phyloP scores from a whole-genome alignment of 2,888 invertebrate genomes.

The Gastracanthus pulcherrimus region DNA sequence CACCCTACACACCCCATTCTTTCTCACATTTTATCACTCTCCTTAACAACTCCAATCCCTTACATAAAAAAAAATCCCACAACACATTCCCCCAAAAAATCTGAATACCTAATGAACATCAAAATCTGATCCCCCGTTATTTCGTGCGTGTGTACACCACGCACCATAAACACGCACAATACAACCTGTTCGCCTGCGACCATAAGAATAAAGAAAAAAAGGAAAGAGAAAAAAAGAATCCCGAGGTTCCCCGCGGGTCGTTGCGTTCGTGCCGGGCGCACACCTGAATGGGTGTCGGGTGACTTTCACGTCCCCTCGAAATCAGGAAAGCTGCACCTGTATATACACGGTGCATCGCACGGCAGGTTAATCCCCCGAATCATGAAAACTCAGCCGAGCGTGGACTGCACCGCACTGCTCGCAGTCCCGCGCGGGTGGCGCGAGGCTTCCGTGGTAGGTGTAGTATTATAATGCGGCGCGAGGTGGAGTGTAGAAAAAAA shows the following conservation, averaged over 20 bases:
- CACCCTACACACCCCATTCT: not conserved
- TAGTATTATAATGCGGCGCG: not conserved
- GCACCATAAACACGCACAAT: conserved; percentile 20
- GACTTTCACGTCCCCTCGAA: conserved; percentile 54
- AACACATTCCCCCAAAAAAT: not conserved
- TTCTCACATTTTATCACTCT: not conserved
- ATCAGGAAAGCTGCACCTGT: not conserved
- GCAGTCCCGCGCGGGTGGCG: conserved; percentile 1
- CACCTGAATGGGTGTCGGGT: conserved; percentile 45
- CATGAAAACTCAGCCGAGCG: conserved; percentile 39
- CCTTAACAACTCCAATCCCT: not conserved
- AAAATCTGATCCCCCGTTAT: too few species aligned
- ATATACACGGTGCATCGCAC: not conserved
- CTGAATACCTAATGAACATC: not conserved
- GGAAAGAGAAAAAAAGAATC: conserved; percentile 9
- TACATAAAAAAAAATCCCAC: not conserved
- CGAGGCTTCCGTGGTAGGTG: not conserved
- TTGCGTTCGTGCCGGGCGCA: not conserved
- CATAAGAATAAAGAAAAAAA: not conserved
- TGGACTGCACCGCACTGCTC: too few species aligned
- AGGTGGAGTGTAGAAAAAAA: not conserved
- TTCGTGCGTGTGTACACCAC: not conserved
- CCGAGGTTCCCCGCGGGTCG: not conserved
- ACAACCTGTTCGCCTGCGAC: conserved; percentile 3
- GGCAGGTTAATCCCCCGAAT: conserved; percentile 23